phyloP scores from a whole-genome alignment of 2,797 vertebrate genomes.

The Rhinophrynus dorsalis region DNA sequence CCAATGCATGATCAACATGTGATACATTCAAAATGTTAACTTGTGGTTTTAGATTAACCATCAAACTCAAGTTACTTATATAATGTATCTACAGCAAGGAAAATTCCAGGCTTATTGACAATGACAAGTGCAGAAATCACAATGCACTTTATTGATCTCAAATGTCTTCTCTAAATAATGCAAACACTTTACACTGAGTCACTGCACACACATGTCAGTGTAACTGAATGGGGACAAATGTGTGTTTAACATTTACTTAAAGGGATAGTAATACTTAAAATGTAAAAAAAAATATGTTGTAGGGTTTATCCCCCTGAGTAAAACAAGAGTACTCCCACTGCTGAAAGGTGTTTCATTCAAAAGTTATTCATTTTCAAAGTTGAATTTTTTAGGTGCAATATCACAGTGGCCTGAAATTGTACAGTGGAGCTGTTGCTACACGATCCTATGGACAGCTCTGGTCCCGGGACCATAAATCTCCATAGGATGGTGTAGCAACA shows the following conservation, averaged over 20 bases:
- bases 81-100: neutral
- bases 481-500: too few relatives aligned
- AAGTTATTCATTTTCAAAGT: too few relatives aligned
- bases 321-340: too few relatives aligned
- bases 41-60: conserved; percentile 12
- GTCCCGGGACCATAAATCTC: too few relatives aligned
- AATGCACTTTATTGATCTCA: conserved; percentile 2
- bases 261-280: too few relatives aligned
- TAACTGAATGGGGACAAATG: neutral
- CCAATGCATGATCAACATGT: neutral
- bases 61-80: neutral
- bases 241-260: neutral
- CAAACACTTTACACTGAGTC: conserved; percentile 20
- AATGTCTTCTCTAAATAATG: conserved; percentile 8
- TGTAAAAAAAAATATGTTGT: too few relatives aligned
- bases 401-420: too few relatives aligned
- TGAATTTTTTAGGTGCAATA: too few relatives aligned
- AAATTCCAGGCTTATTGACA: neutral
- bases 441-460: too few relatives aligned
- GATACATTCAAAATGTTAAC: neutral
- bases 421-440: too few relatives aligned
- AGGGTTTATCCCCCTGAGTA: too few relatives aligned
- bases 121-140: neutral
- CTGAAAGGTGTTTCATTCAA: too few relatives aligned
- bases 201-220: neutral